Conservation (phyloP, 2,797 vertebrate genomes). For the Chaetodon trifasciatus region DNA sequence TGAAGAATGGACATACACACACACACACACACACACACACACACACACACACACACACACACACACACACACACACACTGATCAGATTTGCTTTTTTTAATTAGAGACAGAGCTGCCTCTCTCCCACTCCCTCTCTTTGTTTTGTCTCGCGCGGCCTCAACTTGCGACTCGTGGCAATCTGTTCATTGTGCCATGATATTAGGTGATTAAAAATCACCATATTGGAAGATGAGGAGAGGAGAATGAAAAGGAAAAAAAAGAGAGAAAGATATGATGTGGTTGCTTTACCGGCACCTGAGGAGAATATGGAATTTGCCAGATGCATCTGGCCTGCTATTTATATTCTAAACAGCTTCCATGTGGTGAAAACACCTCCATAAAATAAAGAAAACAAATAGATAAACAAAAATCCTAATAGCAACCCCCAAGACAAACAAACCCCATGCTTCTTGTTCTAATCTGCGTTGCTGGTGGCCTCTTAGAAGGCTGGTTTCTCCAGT, state of each 20-base stretch:
- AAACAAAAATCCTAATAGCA: slow-evolving; percentile 67
- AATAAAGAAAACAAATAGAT: slow-evolving; percentile 71
- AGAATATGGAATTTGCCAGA: slow-evolving; percentile 63
- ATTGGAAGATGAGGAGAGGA: slow-evolving; percentile 68
- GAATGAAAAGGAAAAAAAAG: slow-evolving; percentile 61
- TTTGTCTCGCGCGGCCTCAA: slow-evolving; percentile 70
- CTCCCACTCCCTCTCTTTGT: slow-evolving; percentile 56
- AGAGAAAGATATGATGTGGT: slow-evolving; percentile 43
- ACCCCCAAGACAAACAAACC: slow-evolving; percentile 54
- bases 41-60: slow-evolving; percentile 16
- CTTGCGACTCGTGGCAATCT: slow-evolving; percentile 77
- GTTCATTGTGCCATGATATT: slow-evolving; percentile 85
- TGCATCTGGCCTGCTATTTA: slow-evolving; percentile 63
- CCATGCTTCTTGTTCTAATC: slow-evolving; percentile 64
- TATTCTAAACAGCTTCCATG: slow-evolving; percentile 73
- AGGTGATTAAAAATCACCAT: slow-evolving; percentile 84
- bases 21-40: slow-evolving; percentile 27
- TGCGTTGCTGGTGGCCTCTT: slow-evolving; percentile 45
- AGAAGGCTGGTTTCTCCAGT: slow-evolving; percentile 45
- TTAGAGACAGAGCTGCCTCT: slow-evolving; percentile 54
- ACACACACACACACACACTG: slow-evolving; percentile 31
- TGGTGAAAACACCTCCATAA: slow-evolving; percentile 59
- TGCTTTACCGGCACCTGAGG: slow-evolving; percentile 63
- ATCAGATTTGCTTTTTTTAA: slow-evolving; percentile 75
- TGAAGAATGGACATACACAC: slow-evolving; percentile 23